A percentile compares a stretch with the other conserved stretches of the same genome.
Evolutionary conservation across 2,797 vertebrate species (phyloP).

Genomic region (Zenarchopterus dispar): DNA sequence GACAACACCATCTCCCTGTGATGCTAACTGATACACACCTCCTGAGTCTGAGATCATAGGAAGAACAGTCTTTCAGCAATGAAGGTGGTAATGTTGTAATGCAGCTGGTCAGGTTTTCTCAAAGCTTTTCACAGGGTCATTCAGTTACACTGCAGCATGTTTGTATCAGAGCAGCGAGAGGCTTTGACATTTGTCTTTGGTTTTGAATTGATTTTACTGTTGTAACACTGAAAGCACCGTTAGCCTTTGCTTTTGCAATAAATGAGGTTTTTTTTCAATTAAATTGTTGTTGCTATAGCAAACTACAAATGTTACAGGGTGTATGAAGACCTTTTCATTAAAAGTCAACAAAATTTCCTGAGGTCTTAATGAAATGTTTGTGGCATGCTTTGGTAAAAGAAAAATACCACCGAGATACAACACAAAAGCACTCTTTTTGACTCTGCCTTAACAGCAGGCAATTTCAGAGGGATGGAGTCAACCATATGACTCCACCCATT

Average conservation of each 20-base stretch:
- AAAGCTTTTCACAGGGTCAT: constrained; percentile 33
- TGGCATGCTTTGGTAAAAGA: no score
- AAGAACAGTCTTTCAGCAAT: constrained; percentile 46
- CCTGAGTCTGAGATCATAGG: constrained; percentile 42
- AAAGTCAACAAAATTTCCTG: no score
- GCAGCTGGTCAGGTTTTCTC: constrained; percentile 25
- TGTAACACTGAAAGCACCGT: background rate
- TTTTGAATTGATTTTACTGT: background rate
- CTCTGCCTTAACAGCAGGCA: no score
- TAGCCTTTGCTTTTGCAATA: background rate
- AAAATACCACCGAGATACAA: no score
- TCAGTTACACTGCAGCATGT: constrained; percentile 1
- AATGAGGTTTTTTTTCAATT: background rate
- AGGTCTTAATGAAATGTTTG: no score
- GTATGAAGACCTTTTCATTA: no score
- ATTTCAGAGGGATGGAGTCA: no score
- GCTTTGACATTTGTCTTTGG: constrained; percentile 9
- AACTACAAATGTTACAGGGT: no score
- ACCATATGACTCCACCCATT: no score
- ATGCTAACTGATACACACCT: constrained; percentile 58
- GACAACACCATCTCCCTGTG: constrained; percentile 65
- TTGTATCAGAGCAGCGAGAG: no score
- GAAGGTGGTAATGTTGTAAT: constrained; percentile 55
- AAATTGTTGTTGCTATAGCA: no score
- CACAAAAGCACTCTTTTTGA: no score